These are phyloP conservation scores for Willisornis vidua DNA, from an alignment of 2,113 vertebrate genomes.

Conservation along the genomic window DNA sequence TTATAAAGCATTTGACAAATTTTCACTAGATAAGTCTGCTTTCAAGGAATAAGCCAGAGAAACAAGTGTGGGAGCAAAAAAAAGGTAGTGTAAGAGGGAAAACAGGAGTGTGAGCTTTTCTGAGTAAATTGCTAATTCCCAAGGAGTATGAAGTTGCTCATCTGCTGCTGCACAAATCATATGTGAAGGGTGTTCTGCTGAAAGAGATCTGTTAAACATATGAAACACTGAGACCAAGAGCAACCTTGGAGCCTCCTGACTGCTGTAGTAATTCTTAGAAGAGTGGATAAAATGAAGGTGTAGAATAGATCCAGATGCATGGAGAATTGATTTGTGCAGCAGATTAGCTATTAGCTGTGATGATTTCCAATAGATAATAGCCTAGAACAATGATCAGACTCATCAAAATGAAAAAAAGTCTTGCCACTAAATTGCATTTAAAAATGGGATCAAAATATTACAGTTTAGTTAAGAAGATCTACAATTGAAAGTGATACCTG, in stretches of 20 bases:
- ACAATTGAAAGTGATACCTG: not conserved
- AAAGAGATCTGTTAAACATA: not conserved
- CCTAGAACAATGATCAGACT: not conserved
- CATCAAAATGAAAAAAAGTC: not conserved
- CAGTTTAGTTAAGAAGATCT: not conserved
- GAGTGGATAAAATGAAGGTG: not conserved
- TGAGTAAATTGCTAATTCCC: not conserved
- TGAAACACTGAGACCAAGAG: not conserved
- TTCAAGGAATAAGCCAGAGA: not conserved
- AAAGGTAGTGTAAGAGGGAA: not conserved
- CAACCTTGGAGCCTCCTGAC: not conserved
- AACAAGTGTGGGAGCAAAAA: not conserved
- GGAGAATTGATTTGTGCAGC: not conserved
- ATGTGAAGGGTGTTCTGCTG: not conserved
- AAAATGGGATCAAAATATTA: not conserved
- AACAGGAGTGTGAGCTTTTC: not conserved
- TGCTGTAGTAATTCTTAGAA: not conserved
- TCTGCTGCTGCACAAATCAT: not conserved
- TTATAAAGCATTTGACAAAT: not conserved
- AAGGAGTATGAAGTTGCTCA: not conserved
- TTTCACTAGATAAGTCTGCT: not conserved
- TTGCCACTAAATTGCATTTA: not conserved
- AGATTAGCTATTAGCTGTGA: not conserved
- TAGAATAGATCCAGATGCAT: not conserved
- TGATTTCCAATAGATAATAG: not conserved